Percentiles rank a stretch among this genome's conserved stretches.
Evolutionary conservation across 92 coral and sea anemone species (phyloP).

Genomic region (Umimayanthus kanabou): DNA sequence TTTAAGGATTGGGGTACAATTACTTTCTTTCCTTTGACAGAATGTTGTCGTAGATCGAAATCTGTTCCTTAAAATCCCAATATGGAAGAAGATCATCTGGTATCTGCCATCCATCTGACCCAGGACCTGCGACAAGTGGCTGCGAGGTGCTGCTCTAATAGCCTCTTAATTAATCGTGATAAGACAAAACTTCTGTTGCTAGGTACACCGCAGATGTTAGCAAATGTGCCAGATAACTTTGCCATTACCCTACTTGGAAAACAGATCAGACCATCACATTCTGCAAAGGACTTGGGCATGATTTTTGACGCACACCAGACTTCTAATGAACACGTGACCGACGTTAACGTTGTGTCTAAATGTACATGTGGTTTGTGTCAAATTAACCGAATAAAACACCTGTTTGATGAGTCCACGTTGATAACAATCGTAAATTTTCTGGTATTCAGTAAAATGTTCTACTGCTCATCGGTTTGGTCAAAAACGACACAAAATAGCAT

Average conservation of each 20-base stretch:
- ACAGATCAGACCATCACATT: not conserved
- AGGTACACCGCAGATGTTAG: conserved; percentile 29
- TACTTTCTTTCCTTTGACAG: conserved; percentile 30
- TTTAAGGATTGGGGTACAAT: not conserved
- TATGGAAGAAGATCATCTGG: not conserved
- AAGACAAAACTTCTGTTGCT: conserved; percentile 42
- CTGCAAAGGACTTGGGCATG: not conserved
- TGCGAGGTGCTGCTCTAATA: conserved; percentile 46
- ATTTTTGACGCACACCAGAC: not conserved
- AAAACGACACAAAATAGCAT: conserved; percentile 5
- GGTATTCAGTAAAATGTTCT: no score
- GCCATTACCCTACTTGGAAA: not conserved
- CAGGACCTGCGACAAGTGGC: conserved; percentile 32
- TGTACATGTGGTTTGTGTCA: conserved; percentile 7
- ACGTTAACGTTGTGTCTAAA: not conserved
- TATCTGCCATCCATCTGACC: not conserved
- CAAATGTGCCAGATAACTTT: conserved; percentile 32
- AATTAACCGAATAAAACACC: not conserved
- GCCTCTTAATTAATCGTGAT: conserved; percentile 41
- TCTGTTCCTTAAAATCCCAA: not conserved
- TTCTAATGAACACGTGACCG: conserved; percentile 1
- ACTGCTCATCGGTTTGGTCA: no score
- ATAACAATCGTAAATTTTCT: not conserved
- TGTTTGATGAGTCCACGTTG: conserved; percentile 3
- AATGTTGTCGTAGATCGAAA: not conserved